phyloP scores from a whole-genome alignment of 2,797 vertebrate genomes.

The Pseudochaenichthys georgianus region DNA sequence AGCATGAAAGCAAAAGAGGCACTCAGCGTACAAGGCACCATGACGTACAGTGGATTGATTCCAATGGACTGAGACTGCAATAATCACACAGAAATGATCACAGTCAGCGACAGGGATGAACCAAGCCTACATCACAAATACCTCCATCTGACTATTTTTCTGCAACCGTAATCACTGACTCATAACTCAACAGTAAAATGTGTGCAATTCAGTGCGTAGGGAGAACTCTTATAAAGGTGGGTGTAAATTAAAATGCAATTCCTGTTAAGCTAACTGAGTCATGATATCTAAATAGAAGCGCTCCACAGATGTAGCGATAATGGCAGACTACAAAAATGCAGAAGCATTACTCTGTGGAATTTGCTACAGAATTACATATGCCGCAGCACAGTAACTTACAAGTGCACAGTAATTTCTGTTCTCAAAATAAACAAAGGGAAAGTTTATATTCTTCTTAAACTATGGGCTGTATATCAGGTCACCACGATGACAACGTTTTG shows the following conservation, averaged over 20 bases:
- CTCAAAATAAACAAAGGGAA: constrained; percentile 70
- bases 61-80: constrained; percentile 90
- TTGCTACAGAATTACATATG: constrained; percentile 69
- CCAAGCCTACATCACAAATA: constrained; percentile 51
- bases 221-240: constrained; percentile 76
- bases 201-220: constrained; percentile 50
- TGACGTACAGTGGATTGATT: constrained; percentile 94
- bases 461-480: constrained; percentile 42
- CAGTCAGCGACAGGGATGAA: constrained; percentile 50
- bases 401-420: constrained; percentile 67
- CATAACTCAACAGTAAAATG: constrained; percentile 60
- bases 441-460: constrained; percentile 49
- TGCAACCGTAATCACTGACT: constrained; percentile 65
- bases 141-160: constrained; percentile 61
- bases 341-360: constrained; percentile 60
- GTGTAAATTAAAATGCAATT: constrained; percentile 81
- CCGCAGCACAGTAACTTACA: constrained; percentile 45
- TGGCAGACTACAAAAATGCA: constrained; percentile 58
- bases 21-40: constrained; percentile 95
- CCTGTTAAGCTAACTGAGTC: constrained; percentile 77
- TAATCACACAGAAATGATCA: constrained; percentile 67
- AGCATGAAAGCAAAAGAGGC: constrained; percentile 98
- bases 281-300: constrained; percentile 70
- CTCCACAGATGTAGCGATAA: constrained; percentile 62
- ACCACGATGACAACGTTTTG: constrained; percentile 36